phyloP scores from a whole-genome alignment of 1,140 invertebrate genomes.

The Tenebrio molitor region DNA sequence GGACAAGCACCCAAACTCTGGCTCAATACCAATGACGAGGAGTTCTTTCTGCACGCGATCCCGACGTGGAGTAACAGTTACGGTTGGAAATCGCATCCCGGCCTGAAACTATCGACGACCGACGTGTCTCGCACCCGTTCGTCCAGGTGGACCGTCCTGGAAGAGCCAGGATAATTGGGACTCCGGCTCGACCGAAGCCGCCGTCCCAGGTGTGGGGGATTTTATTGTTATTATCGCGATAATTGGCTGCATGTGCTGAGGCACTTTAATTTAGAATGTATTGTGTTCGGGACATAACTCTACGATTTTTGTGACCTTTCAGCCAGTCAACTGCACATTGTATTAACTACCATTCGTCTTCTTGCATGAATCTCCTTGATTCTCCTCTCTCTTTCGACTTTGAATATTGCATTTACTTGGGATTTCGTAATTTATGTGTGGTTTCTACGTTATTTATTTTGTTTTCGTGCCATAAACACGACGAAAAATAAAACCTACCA shows the following conservation, averaged over 20 bases:
- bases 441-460: slow-evolving; percentile 50
- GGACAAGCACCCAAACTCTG: slow-evolving; percentile 57
- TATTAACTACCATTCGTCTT: slow-evolving; percentile 51
- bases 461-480: slow-evolving; percentile 45
- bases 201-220: too few relatives aligned
- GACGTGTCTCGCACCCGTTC: slow-evolving; percentile 16
- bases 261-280: slow-evolving; percentile 45
- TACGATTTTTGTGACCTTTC: slow-evolving; percentile 51
- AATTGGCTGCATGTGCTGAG: slow-evolving; percentile 15
- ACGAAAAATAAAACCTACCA: slow-evolving; percentile 32
- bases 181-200: too few relatives aligned
- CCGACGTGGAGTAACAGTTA: not conserved
- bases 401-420: slow-evolving; percentile 51
- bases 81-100: not conserved
- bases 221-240: not conserved
- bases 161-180: too few relatives aligned
- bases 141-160: slow-evolving; percentile 12
- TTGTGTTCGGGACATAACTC: slow-evolving; percentile 48
- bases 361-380: slow-evolving; percentile 53
- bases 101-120: not conserved
- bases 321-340: slow-evolving; percentile 43
- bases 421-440: slow-evolving; percentile 51
- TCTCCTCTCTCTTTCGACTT: slow-evolving; percentile 52
- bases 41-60: slow-evolving; percentile 34
- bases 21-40: slow-evolving; percentile 27